These are phyloP conservation scores for Phymastichus coffea DNA, from an alignment of 1,140 invertebrate species.

Conservation along the genomic window DNA sequence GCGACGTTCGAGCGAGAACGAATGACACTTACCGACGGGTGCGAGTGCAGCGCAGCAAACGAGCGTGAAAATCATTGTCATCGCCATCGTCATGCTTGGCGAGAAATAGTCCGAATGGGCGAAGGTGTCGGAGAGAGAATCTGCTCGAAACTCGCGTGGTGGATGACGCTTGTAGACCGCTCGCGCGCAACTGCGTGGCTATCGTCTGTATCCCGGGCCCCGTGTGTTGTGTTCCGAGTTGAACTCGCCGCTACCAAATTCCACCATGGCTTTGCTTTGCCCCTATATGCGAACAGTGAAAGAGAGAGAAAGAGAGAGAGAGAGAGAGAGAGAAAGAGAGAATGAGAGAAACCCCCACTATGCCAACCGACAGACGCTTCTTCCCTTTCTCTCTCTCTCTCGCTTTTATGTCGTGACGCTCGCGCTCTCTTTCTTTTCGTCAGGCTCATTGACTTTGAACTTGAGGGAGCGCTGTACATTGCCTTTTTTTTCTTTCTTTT, in stretches of 20 bases:
- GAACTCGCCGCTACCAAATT: slow-evolving; percentile 16
- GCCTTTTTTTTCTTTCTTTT: no score
- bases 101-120: neutral
- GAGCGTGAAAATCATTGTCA: no score
- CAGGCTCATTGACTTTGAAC: neutral
- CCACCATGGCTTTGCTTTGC: slow-evolving; percentile 9
- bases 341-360: slow-evolving; percentile 1
- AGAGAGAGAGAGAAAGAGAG: no score
- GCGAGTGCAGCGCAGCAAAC: no score
- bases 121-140: no score
- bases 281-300: neutral
- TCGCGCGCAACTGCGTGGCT: slow-evolving; percentile 15
- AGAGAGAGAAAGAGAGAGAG: neutral
- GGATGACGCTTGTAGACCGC: slow-evolving; percentile 2
- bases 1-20: no score
- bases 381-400: neutral
- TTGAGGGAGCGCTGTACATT: no score
- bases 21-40: no score
- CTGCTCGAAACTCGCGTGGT: no score
- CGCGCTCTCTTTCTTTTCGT: neutral
- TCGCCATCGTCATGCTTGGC: no score
- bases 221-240: neutral
- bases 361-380: neutral
- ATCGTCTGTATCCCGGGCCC: no score
- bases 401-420: no score